Percentiles rank a stretch among this genome's conserved stretches.
These are phyloP conservation scores for Reticulitermes speratus DNA, from an alignment of 1,140 invertebrate species.

Conservation along the genomic window DNA sequence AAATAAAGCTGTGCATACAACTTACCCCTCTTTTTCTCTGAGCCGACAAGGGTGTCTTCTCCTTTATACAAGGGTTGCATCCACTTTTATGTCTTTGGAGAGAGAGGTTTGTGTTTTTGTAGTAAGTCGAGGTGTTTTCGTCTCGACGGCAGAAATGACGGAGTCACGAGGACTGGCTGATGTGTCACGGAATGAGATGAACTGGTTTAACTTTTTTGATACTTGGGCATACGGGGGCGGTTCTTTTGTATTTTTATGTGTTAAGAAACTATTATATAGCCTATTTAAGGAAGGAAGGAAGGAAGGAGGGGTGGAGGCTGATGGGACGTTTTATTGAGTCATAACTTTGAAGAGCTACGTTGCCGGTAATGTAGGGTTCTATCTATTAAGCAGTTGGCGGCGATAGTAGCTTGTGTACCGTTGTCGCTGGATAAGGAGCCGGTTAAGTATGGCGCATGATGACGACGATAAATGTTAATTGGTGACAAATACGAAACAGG, in stretches of 20 bases:
- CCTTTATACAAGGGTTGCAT: constrained; percentile 5
- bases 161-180: neutral
- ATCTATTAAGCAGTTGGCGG: neutral
- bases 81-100: constrained; percentile 6
- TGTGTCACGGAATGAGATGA: constrained; percentile 7
- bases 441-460: neutral
- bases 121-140: constrained; percentile 4
- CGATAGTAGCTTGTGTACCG: neutral
- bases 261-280: constrained; percentile 10
- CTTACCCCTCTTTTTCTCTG: neutral
- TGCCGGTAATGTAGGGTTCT: constrained; percentile 5
- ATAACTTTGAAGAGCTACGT: constrained; percentile 12
- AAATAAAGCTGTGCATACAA: constrained; percentile 8
- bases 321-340: neutral
- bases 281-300: constrained; percentile 16
- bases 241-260: constrained; percentile 7
- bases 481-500: no score
- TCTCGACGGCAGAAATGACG: neutral
- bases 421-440: neutral
- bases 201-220: neutral
- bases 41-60: constrained; percentile 3
- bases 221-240: neutral
- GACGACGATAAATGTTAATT: no score
- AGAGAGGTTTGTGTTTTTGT: neutral
- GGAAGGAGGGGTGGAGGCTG: neutral